Evolutionary conservation across 2,888 invertebrate species (phyloP).

Genomic region (Carpatolechia fugitivella): DNA sequence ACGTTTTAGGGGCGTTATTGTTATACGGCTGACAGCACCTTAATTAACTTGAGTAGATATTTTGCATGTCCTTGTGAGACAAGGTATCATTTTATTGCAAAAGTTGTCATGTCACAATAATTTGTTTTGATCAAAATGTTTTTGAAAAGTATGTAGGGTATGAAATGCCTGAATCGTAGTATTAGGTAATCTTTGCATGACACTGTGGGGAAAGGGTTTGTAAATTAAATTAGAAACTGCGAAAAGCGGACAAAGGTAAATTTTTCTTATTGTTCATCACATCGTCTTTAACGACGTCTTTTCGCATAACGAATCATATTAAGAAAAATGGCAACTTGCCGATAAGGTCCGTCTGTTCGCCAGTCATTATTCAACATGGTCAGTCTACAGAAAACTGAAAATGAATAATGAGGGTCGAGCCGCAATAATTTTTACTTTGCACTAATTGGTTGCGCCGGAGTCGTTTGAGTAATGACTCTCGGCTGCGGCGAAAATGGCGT

Average conservation of each 20-base stretch:
- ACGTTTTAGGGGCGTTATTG: neutral
- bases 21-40: neutral
- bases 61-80: neutral
- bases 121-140: too few relatives aligned
- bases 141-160: too few relatives aligned
- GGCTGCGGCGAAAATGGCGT: neutral
- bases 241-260: too few relatives aligned
- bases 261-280: too few relatives aligned
- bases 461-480: constrained; percentile 4
- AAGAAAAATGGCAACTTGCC: neutral
- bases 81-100: too few relatives aligned
- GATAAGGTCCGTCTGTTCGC: neutral
- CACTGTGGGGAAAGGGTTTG: too few relatives aligned
- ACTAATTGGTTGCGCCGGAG: constrained; percentile 35
- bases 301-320: too few relatives aligned
- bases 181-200: too few relatives aligned
- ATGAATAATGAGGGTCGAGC: constrained; percentile 37
- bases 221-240: too few relatives aligned
- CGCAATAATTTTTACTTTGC: constrained; percentile 46
- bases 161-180: too few relatives aligned
- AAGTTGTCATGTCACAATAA: too few relatives aligned
- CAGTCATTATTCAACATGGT: neutral
- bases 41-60: neutral
- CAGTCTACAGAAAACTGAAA: constrained; percentile 12
- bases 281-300: too few relatives aligned